Evolutionary conservation across 2,888 invertebrate genomes (phyloP).

Genomic region (Euclidia mi): DNA sequence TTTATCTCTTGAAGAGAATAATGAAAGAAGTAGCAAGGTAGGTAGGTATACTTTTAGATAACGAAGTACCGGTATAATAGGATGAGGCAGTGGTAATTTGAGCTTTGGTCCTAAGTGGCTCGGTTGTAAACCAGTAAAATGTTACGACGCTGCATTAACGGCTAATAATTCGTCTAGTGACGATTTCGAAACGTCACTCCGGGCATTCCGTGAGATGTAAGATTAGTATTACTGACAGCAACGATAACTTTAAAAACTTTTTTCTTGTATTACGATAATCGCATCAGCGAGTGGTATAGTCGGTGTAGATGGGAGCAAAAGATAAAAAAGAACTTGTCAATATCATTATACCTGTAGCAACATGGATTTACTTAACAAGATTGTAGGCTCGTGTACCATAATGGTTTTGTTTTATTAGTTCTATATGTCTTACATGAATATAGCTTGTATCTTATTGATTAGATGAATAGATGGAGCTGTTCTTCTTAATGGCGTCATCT

Average conservation of each 20-base stretch:
- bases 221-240: slow-evolving; percentile 79
- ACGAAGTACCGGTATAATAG: slow-evolving; percentile 53
- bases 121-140: slow-evolving; percentile 76
- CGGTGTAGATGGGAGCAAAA: slow-evolving; percentile 71
- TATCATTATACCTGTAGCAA: slow-evolving; percentile 80
- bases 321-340: slow-evolving; percentile 83
- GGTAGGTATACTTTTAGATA: slow-evolving; percentile 48
- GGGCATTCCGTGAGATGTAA: slow-evolving; percentile 78
- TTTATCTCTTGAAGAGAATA: slow-evolving; percentile 37
- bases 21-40: slow-evolving; percentile 53
- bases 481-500: slow-evolving; percentile 43
- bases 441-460: slow-evolving; percentile 67
- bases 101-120: slow-evolving; percentile 75
- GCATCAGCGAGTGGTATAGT: slow-evolving; percentile 60
- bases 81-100: slow-evolving; percentile 70
- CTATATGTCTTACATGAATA: slow-evolving; percentile 68
- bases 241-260: slow-evolving; percentile 80
- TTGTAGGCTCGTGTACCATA: slow-evolving; percentile 78
- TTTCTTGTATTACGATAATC: slow-evolving; percentile 80
- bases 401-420: slow-evolving; percentile 79
- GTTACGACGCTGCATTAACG: slow-evolving; percentile 78
- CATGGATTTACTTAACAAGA: slow-evolving; percentile 80
- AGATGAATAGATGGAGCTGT: slow-evolving; percentile 37
- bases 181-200: slow-evolving; percentile 80
- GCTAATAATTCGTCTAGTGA: slow-evolving; percentile 81